These are phyloP conservation scores for Acholoe squamosa DNA, from an alignment of 2,888 invertebrate species.

Conservation along the genomic window DNA sequence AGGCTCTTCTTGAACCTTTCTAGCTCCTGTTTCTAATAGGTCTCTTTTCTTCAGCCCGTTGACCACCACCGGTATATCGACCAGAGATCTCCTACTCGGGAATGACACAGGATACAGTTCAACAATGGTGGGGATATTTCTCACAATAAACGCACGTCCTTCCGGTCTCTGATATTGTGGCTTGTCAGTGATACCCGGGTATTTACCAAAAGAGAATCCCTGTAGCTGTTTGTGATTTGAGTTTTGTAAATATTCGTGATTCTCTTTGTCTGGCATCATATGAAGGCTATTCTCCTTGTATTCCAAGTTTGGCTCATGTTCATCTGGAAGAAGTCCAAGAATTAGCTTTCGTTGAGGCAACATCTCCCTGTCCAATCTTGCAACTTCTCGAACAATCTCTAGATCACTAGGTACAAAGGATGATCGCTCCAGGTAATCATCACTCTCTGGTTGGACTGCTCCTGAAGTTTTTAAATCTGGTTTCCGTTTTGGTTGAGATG, in stretches of 20 bases:
- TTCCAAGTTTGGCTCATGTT: neutral
- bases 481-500: neutral
- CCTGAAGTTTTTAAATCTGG: neutral
- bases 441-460: neutral
- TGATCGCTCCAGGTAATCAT: neutral
- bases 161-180: neutral
- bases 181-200: neutral
- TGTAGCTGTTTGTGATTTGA: neutral
- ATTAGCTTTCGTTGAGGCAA: neutral
- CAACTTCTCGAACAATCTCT: slow-evolving; percentile 10
- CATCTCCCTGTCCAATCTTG: neutral
- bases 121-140: too few relatives aligned
- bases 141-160: too few relatives aligned
- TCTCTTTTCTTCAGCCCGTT: too few relatives aligned
- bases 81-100: too few relatives aligned
- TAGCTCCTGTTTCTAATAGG: too few relatives aligned
- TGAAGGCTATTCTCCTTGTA: neutral
- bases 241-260: neutral
- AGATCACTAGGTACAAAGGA: neutral
- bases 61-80: too few relatives aligned
- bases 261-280: neutral
- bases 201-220: neutral
- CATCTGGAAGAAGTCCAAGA: neutral
- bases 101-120: too few relatives aligned
- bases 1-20: too few relatives aligned